These are phyloP conservation scores for Psilopsiagon aymara DNA, from an alignment of 2,113 vertebrate species.

Conservation along the genomic window DNA sequence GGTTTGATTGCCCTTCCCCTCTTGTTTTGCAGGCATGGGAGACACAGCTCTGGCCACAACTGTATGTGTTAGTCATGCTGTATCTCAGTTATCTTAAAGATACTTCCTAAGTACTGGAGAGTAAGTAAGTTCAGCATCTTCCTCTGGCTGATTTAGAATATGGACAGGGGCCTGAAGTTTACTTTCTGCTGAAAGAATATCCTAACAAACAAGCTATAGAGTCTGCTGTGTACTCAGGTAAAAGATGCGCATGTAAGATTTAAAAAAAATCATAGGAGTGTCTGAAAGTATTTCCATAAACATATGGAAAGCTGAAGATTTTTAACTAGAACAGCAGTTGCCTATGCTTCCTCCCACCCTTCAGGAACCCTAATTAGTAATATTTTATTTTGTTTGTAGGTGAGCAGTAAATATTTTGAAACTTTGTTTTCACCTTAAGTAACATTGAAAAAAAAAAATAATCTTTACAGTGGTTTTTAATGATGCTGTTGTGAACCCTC, in stretches of 20 bases:
- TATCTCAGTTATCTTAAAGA: background rate
- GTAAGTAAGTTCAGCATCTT: background rate
- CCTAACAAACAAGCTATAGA: background rate
- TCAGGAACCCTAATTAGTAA: background rate
- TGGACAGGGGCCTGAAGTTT: background rate
- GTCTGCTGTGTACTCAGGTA: background rate
- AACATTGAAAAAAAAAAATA: background rate
- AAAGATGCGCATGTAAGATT: background rate
- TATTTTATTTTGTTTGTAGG: background rate
- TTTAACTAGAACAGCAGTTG: background rate
- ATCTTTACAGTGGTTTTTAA: background rate
- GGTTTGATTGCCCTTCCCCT: background rate
- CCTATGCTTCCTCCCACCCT: rapidly evolving
- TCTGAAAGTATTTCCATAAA: background rate
- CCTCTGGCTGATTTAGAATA: background rate
- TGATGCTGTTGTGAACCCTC: background rate
- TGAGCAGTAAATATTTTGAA: background rate
- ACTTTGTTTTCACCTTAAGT: background rate
- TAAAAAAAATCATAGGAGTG: background rate
- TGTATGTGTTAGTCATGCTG: background rate
- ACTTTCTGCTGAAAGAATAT: background rate
- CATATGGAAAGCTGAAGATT: background rate
- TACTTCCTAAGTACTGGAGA: background rate
- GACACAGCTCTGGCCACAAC: background rate
- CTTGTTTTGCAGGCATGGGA: background rate